Evolutionary conservation across 1,140 invertebrate genomes (phyloP).

Genomic region (Homarus americanus): DNA sequence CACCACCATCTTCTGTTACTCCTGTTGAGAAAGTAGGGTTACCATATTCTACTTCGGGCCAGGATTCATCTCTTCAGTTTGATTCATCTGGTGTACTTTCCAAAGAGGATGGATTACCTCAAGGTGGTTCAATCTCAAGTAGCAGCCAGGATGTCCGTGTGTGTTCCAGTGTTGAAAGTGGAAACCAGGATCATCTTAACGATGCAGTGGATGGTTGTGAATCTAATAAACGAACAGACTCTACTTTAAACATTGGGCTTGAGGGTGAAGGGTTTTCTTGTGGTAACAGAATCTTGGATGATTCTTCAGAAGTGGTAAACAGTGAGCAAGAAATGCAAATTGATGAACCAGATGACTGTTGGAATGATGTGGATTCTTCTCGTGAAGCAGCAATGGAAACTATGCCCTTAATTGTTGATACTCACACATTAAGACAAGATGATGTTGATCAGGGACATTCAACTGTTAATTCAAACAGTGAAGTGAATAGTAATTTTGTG

Average conservation of each 20-base stretch:
- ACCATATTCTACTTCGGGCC: neutral
- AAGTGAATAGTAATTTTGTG: neutral
- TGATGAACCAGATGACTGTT: neutral
- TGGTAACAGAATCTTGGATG: neutral
- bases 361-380: neutral
- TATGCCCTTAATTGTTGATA: slow-evolving; percentile 10
- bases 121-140: neutral
- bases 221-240: neutral
- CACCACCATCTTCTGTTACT: neutral
- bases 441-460: slow-evolving; percentile 20
- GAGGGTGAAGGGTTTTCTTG: neutral
- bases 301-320: neutral
- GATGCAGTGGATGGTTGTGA: neutral
- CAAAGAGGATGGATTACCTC: neutral
- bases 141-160: neutral
- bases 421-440: slow-evolving; percentile 14
- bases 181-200: neutral
- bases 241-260: neutral
- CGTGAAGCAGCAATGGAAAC: slow-evolving; percentile 5
- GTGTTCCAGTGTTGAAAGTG: neutral
- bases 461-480: neutral
- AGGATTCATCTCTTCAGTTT: neutral
- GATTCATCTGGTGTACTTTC: neutral
- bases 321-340: neutral
- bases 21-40: neutral